These are phyloP conservation scores for Phyllotis vaccarum DNA, from an alignment of 2,797 vertebrate genomes.

Conservation along the genomic window DNA sequence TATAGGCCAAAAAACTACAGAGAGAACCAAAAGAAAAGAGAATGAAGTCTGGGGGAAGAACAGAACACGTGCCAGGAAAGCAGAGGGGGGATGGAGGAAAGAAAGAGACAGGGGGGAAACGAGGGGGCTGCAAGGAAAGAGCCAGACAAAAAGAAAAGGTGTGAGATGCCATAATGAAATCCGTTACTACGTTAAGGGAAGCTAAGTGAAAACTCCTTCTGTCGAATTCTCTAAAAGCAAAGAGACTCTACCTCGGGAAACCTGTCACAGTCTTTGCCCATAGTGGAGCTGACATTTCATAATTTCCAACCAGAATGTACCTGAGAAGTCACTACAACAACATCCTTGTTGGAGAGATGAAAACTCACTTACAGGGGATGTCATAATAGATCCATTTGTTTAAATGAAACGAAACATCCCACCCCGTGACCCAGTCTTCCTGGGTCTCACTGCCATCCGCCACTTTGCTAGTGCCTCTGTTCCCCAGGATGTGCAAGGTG, in stretches of 20 bases:
- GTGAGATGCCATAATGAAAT: background rate
- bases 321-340: background rate
- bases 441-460: background rate
- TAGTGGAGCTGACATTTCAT: background rate
- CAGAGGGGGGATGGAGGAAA: background rate
- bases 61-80: background rate
- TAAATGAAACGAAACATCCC: background rate
- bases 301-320: background rate
- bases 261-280: background rate
- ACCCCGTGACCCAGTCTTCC: background rate
- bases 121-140: background rate
- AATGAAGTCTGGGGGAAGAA: background rate
- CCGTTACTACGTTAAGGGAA: background rate
- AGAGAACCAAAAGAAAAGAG: no score
- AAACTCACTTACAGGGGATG: background rate
- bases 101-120: background rate
- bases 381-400: background rate
- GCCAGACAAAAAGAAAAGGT: background rate
- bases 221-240: background rate
- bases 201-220: background rate
- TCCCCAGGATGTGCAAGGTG: accelerated
- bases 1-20: background rate
- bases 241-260: background rate
- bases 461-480: background rate
- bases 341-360: background rate